Evolutionary conservation across 2,888 invertebrate species (phyloP), one percentile per base, ranked within the genome.

Genomic region (Pseudococcus viburni): DNA sequence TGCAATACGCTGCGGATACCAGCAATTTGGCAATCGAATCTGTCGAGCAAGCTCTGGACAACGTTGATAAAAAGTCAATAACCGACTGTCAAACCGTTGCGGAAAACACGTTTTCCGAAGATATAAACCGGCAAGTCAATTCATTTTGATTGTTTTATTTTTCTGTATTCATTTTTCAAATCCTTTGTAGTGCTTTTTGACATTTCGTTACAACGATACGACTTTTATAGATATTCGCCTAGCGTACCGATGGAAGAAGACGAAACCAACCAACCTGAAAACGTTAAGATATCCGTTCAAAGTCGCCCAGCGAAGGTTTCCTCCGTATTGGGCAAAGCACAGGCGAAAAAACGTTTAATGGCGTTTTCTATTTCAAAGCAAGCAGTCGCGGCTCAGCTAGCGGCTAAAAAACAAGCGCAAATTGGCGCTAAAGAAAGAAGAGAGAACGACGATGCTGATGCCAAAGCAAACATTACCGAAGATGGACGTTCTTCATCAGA

Each of bases 281-380:
- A 12, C 22, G 77, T 17, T 11, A 85, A 88, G 9, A n/a, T 17
- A 12, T 26, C 11, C 17, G 17, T 26, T n/a, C 51, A 59, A 8
- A 85, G 19, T 84, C 88, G 85, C n/a, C 46, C 68, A 0, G 15
- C 84, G 0, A 89, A 89, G 84, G 77, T 55, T 15, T 88, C 88
- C 15, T 87, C 89, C 0, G 89, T 89, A 7, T 87, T 90, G 51
- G 90, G 90, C 42, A 90, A 89, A 89, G 88, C 84, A 17, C 89
- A 90, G 84, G 90, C 90, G 0, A 90, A 90, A 68, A 90, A 90
- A 88, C 89, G 90, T 7, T 73, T 90, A 22, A 86, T 90, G 88
- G 90, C 90, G 39, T 90, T 90, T 89, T 89, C 89, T 59, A 89
- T 90, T 77, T 87, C 89, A 80, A 90, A 89, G 77, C 89, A 89